Evolutionary conservation across 2,113 vertebrate genomes (phyloP).

Genomic region (Candoia aspera): DNA sequence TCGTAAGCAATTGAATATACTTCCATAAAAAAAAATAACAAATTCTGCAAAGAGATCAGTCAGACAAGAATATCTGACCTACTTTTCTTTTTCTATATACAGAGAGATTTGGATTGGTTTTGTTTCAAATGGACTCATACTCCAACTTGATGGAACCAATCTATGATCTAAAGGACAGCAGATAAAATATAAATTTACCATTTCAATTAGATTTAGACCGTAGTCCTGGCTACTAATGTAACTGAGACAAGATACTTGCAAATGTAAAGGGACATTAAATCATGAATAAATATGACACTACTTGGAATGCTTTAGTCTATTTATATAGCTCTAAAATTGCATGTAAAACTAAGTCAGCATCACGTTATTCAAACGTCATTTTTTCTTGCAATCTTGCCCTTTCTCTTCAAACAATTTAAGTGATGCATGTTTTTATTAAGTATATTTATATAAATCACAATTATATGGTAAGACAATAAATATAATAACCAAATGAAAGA

Average conservation of each 20-base stretch:
- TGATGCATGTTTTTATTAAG: neutral
- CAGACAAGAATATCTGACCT: neutral
- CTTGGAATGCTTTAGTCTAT: neutral
- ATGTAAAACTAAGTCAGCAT: neutral
- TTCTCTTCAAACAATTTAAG: neutral
- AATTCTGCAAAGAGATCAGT: neutral
- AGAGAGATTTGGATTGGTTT: neutral
- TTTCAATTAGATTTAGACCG: neutral
- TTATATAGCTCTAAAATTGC: neutral
- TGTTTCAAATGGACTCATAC: neutral
- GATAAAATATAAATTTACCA: neutral
- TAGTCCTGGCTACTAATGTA: neutral
- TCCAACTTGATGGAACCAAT: no score
- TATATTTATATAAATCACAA: neutral
- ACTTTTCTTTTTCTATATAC: neutral
- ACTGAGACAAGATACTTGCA: neutral
- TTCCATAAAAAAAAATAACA: neutral
- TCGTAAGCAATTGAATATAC: neutral
- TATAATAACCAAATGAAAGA: neutral
- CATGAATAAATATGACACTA: neutral
- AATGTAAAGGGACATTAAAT: neutral
- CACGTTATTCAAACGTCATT: neutral
- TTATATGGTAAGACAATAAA: neutral
- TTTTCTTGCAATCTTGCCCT: neutral
- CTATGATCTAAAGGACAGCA: neutral